Evolutionary conservation across 1,140 invertebrate genomes (phyloP).

Genomic region (Frieseomelitta varia): DNA sequence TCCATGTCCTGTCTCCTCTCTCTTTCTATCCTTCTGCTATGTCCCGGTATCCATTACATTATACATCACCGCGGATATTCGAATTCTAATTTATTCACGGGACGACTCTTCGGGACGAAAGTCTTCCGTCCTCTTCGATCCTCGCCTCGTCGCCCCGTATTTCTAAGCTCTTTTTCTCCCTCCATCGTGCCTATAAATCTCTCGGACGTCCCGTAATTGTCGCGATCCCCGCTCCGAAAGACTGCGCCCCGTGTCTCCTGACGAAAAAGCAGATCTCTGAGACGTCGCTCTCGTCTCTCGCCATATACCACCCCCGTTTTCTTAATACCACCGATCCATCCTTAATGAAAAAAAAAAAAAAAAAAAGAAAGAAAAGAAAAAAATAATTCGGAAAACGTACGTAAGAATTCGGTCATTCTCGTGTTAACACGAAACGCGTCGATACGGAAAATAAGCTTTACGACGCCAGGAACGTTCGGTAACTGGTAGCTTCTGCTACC

Average conservation of each 20-base stretch:
- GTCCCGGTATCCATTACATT: slow-evolving; percentile 80
- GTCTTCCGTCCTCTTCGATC: slow-evolving; percentile 62
- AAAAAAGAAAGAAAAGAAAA: no score
- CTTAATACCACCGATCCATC: neutral
- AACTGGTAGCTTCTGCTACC: neutral
- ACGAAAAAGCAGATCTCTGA: slow-evolving; percentile 48
- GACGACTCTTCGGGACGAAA: slow-evolving; percentile 64
- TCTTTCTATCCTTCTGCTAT: slow-evolving; percentile 14
- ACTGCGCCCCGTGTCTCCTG: neutral
- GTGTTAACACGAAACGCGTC: neutral
- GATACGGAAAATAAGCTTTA: neutral
- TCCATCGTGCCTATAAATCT: slow-evolving; percentile 67
- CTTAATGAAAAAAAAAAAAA: no score
- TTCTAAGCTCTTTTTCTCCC: slow-evolving; percentile 46
- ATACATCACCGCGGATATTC: slow-evolving; percentile 79
- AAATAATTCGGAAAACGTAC: neutral
- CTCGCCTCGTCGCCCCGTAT: slow-evolving; percentile 16
- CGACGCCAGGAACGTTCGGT: neutral
- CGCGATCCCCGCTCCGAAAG: slow-evolving; percentile 49
- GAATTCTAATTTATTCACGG: slow-evolving; percentile 81
- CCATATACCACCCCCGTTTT: neutral
- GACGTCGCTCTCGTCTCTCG: neutral
- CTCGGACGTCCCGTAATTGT: slow-evolving; percentile 70
- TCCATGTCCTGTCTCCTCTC: neutral
- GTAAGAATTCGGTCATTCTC: neutral